phyloP scores from a whole-genome alignment of 2,888 invertebrate species.

The Phlogophora meticulosa region DNA sequence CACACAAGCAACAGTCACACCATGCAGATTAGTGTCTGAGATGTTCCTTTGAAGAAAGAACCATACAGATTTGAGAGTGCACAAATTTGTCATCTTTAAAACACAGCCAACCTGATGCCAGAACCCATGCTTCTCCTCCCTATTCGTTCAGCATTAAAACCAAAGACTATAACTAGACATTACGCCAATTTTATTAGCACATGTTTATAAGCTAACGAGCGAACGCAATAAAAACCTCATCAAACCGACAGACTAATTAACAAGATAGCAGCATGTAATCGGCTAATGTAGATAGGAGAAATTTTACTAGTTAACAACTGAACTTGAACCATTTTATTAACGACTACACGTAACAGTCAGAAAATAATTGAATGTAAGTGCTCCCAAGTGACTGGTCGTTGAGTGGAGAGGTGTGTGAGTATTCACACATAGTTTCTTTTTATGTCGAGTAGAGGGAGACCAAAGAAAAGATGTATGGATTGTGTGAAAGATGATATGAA shows the following conservation, averaged over 20 bases:
- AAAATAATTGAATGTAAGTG: slow-evolving; percentile 54
- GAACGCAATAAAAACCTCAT: slow-evolving; percentile 4
- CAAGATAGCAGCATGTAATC: slow-evolving; percentile 16
- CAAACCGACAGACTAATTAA: slow-evolving; percentile 26
- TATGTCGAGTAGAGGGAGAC: no score
- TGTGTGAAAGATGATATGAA: no score
- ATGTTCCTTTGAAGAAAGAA: no score
- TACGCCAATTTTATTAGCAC: not conserved
- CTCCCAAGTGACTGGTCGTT: slow-evolving; percentile 35
- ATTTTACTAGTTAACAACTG: slow-evolving; percentile 9
- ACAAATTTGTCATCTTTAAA: no score
- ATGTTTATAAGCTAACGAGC: not conserved
- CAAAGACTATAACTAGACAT: no score
- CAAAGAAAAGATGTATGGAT: no score
- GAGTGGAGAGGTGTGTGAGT: not conserved
- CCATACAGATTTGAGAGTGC: no score
- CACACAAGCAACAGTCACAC: no score
- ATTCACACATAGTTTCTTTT: not conserved
- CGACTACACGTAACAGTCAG: slow-evolving; percentile 21
- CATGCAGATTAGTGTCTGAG: no score
- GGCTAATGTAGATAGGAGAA: slow-evolving; percentile 24
- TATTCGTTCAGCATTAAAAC: no score
- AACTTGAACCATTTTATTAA: slow-evolving; percentile 39
- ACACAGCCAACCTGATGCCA: no score
- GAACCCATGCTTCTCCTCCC: no score